Conservation (phyloP, 2,797 vertebrate genomes). For the Ammospiza maritima region DNA sequence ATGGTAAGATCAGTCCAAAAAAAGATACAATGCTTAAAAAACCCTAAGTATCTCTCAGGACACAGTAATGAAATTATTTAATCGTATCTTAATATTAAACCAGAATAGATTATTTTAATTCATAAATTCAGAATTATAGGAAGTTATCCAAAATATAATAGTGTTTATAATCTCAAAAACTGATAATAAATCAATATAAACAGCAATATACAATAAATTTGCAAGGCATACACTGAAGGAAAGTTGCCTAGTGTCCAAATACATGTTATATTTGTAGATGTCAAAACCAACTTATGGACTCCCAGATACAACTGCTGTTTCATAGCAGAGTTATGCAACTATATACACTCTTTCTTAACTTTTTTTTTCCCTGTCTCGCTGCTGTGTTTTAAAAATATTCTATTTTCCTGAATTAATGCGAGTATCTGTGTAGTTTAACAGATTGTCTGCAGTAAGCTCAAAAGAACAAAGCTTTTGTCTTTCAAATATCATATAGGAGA, state of each 20-base stretch:
- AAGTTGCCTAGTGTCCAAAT: neutral
- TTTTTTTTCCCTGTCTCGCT: neutral
- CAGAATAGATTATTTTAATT: neutral
- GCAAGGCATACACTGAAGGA: neutral
- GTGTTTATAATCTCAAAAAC: neutral
- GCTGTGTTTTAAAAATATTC: neutral
- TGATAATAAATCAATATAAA: neutral
- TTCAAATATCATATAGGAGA: neutral
- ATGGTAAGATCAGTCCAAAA: neutral
- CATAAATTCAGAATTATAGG: neutral
- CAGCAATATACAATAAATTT: neutral
- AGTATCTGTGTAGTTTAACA: neutral
- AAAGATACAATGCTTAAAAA: neutral
- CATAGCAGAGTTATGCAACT: neutral
- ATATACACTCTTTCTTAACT: neutral
- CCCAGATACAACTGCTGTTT: neutral
- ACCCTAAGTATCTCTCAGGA: neutral
- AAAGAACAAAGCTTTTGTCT: conserved; percentile 3
- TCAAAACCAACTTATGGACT: neutral
- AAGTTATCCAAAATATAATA: neutral
- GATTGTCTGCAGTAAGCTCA: neutral
- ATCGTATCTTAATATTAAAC: neutral
- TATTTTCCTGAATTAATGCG: neutral
- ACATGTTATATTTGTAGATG: neutral
- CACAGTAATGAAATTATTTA: neutral